These are phyloP conservation scores for Symphodus melops DNA, from an alignment of 2,113 vertebrate genomes.

Conservation along the genomic window DNA sequence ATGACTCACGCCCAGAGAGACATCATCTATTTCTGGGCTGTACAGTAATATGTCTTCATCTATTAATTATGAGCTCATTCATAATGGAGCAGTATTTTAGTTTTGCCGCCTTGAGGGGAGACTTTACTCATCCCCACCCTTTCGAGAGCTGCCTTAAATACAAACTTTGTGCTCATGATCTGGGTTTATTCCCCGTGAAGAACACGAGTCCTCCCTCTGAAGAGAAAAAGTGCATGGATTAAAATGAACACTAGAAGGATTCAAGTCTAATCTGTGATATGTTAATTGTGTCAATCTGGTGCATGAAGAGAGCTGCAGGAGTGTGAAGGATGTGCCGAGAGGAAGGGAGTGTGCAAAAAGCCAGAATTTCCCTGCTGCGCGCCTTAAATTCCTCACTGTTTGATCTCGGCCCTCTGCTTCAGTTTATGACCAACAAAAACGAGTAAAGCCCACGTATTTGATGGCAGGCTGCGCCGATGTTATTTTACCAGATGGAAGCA, in stretches of 20 bases:
- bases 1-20: not conserved
- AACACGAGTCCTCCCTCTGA: no score
- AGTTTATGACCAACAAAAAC: not conserved
- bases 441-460: not conserved
- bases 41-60: constrained; percentile 34
- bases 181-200: not conserved
- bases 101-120: constrained; percentile 4
- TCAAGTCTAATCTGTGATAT: no score
- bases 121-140: not conserved
- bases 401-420: not conserved
- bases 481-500: constrained; percentile 37
- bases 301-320: no score
- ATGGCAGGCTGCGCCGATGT: constrained; percentile 32
- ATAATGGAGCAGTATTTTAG: constrained; percentile 23
- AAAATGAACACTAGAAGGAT: no score
- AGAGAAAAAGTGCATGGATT: no score
- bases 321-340: no score
- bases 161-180: not conserved
- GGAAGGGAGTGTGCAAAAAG: no score
- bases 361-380: no score
- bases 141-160: not conserved
- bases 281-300: no score
- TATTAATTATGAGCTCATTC: constrained; percentile 35
- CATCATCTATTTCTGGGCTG: constrained; percentile 19
- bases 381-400: not conserved